Evolutionary conservation across 2,113 vertebrate genomes (phyloP), one percentile per base, ranked within the genome.

Genomic region (Megaceryle maxima): DNA sequence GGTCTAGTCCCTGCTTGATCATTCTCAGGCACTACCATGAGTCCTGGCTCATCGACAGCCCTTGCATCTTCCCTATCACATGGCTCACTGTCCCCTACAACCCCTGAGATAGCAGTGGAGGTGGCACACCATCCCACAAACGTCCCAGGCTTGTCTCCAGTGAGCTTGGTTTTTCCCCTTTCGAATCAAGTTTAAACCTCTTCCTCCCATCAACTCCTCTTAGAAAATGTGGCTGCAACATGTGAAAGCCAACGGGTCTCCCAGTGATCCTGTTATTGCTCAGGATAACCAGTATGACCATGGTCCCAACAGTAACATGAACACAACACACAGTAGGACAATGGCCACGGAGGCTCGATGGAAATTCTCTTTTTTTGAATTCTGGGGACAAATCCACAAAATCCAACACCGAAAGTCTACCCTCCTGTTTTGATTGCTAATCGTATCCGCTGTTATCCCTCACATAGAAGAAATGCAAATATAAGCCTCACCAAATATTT

Each of bases 221-320:
- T 18, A 18, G 33, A 60, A 83, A 57, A 2, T 14, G 20, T 62
- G 35, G 22, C 5, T 75, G 37, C 41, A 82, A 6, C 1, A 21
- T 0, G 3, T 46, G 35, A 31, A 63, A 83, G 24, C 11, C 35
- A 67, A 20, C 1, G 1, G 8, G 28, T 55, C 17, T 70, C 31
- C 37, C 41, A 17, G 53, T 28, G 31, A 59, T n/a, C 8, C 24
- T 21, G 3, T 19, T 46, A 22, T 2, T 41, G 13, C 37, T 15
- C 2, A 0, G 64, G 26, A 85, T 25, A n/a, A 46, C 44, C 19
- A n/a, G 7, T 0, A 1, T 15, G 44, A 57, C 28, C 31, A 26
- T 0, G 9, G 24, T 9, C 37, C 46, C 41, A 28, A 17, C 16
- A 9, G 18, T 14, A 24, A 55, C 0, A 1, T 31, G n/a, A 69